A percentile compares a stretch with the other conserved stretches of the same genome.
These are phyloP conservation scores for Drosophila aff. DNA, from an alignment of 1,140 invertebrate genomes.

Conservation along the genomic window DNA sequence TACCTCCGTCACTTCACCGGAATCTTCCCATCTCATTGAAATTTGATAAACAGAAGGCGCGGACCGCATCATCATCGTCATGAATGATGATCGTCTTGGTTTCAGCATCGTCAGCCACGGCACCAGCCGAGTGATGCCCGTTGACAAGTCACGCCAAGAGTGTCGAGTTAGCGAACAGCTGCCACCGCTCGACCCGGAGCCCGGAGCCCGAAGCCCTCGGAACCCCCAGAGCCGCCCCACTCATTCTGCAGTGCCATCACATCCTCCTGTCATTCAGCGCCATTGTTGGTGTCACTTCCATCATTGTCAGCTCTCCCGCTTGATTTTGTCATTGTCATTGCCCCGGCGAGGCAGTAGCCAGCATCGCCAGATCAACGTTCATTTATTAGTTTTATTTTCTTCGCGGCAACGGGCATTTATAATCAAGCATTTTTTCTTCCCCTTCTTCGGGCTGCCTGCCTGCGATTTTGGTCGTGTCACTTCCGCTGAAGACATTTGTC, in stretches of 20 bases:
- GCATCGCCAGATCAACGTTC: conserved; percentile 63
- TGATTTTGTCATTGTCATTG: conserved; percentile 81
- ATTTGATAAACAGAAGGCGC: conserved; percentile 57
- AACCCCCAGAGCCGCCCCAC: conserved; percentile 5
- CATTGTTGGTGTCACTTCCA: conserved; percentile 77
- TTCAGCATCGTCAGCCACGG: conserved; percentile 21
- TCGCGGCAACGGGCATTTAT: conserved; percentile 63
- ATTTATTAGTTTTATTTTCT: conserved; percentile 82
- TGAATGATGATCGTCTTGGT: conserved; percentile 40
- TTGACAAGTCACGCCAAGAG: conserved; percentile 74
- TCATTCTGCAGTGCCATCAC: conserved; percentile 45
- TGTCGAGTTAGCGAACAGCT: conserved; percentile 67
- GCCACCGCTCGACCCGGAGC: conserved; percentile 32
- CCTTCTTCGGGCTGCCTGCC: conserved; percentile 21
- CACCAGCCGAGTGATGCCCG: conserved; percentile 56
- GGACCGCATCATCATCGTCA: conserved; percentile 53
- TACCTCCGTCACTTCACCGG: conserved; percentile 34
- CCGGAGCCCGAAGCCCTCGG: background rate
- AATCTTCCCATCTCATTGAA: conserved; percentile 38
- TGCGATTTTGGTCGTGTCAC: conserved; percentile 70
- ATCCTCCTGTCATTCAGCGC: conserved; percentile 55
- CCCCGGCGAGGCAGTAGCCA: conserved; percentile 19
- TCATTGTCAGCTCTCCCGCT: conserved; percentile 69
- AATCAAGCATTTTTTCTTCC: conserved; percentile 62
- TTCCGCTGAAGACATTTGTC: conserved; percentile 77